A percentile compares a stretch with the other conserved stretches of the same genome.
phyloP scores from a whole-genome alignment of 2,888 invertebrate species.

The Prionchulus punctatus region DNA sequence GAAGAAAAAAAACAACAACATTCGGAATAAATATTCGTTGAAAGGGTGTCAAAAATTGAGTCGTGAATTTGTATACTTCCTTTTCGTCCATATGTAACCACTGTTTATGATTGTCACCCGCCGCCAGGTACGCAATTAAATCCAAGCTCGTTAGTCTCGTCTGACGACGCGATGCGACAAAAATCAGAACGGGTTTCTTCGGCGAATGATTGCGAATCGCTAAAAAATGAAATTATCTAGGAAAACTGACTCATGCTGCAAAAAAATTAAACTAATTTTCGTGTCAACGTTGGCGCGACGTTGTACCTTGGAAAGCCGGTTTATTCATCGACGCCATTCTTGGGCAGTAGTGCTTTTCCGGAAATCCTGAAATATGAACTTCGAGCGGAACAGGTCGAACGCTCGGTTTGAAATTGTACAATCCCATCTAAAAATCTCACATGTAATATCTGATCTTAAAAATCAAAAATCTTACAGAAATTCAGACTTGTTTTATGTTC shows the following conservation, averaged over 20 bases:
- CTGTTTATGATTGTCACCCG: conserved; percentile 79
- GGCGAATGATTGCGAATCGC: conserved; percentile 81
- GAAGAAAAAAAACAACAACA: conserved; percentile 6
- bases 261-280: background rate
- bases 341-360: conserved; percentile 95
- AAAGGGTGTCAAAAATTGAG: too few species aligned
- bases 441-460: background rate
- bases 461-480: background rate
- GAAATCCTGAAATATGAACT: conserved; percentile 81
- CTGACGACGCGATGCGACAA: conserved; percentile 88
- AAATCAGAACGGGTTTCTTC: conserved; percentile 71
- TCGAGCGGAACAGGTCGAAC: conserved; percentile 92
- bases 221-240: conserved; percentile 18
- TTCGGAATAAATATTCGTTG: too few species aligned
- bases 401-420: conserved; percentile 93
- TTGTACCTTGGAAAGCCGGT: conserved; percentile 67
- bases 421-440: conserved; percentile 56
- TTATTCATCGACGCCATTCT: conserved; percentile 99
- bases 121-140: conserved; percentile 67
- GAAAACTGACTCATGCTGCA: background rate
- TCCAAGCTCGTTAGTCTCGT: conserved; percentile 90
- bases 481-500: conserved; percentile 45
- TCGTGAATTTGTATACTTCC: conserved; percentile 44
- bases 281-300: background rate
- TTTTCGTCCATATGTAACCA: conserved; percentile 73